A percentile compares a stretch with the other conserved stretches of the same genome.
Conservation (phyloP, 2,888 invertebrate genomes). For the Allolobophora icterica region DNA sequence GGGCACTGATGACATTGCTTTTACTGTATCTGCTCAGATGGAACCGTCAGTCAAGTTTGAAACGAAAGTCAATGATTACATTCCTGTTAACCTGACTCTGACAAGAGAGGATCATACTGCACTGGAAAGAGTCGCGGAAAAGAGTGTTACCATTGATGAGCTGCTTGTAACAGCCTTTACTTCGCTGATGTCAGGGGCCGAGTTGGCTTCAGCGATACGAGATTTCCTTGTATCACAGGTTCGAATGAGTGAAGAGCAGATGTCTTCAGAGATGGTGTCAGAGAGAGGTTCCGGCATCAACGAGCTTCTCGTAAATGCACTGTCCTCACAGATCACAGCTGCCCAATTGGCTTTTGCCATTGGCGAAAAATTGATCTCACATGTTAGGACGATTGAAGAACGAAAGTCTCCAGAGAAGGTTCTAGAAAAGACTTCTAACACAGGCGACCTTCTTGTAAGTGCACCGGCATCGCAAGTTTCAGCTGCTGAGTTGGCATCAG, state of each 20-base stretch:
- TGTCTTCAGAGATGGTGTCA: not conserved
- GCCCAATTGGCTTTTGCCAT: constrained; percentile 20
- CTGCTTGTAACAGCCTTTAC: not conserved
- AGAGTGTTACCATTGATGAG: not conserved
- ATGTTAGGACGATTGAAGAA: not conserved
- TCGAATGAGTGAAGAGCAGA: not conserved
- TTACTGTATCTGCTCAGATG: not conserved
- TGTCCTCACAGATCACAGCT: not conserved
- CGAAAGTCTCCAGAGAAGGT: not conserved
- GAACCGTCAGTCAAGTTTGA: not conserved
- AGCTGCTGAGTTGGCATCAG: not conserved
- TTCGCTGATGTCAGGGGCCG: not conserved
- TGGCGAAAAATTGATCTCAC: not conserved
- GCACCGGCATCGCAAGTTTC: not conserved
- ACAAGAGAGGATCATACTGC: not conserved
- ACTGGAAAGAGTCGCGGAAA: not conserved
- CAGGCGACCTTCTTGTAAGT: not conserved
- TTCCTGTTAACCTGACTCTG: not conserved
- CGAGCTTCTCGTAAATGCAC: not conserved
- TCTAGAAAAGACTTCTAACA: not conserved
- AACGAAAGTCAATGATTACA: constrained; percentile 5
- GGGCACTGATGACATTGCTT: not conserved
- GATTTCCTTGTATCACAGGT: constrained; percentile 20
- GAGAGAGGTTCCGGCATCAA: not conserved
- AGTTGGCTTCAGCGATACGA: constrained; percentile 13